A percentile compares a stretch with the other conserved stretches of the same genome.
Conservation (phyloP, 1,140 invertebrate species). For the Pogonus chalceus region DNA sequence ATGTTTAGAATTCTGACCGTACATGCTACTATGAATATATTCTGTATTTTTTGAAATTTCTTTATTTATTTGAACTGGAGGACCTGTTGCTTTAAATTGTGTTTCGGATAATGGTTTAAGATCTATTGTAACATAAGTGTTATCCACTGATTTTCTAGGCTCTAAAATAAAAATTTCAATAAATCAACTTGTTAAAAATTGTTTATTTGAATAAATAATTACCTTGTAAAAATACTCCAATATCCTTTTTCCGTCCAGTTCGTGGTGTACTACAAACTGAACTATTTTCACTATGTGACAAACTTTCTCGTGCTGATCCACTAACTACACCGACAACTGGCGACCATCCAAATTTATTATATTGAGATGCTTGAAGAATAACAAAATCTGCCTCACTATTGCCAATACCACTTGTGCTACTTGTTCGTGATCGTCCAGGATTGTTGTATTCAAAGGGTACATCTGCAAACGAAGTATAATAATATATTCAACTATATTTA, state of each 20-base stretch:
- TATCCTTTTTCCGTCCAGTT: slow-evolving; percentile 20
- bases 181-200: neutral
- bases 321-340: slow-evolving; percentile 34
- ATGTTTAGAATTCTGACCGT: slow-evolving; percentile 1
- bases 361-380: slow-evolving; percentile 42
- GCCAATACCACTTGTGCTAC: slow-evolving; percentile 28
- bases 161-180: neutral
- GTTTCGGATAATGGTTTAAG: neutral
- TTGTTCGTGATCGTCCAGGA: slow-evolving; percentile 26
- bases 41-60: neutral
- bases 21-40: neutral
- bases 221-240: slow-evolving; percentile 24
- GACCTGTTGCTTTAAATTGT: neutral
- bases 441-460: neutral
- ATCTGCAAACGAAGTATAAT: neutral
- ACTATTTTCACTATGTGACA: slow-evolving; percentile 30
- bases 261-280: slow-evolving; percentile 35
- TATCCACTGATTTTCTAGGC: neutral
- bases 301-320: slow-evolving; percentile 26
- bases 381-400: slow-evolving; percentile 46
- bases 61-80: neutral
- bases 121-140: neutral
- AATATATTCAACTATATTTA: neutral
- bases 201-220: slow-evolving; percentile 12
- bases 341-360: slow-evolving; percentile 40